A percentile compares a stretch with the other conserved stretches of the same genome.
Evolutionary conservation across 2,888 invertebrate species (phyloP).

Genomic region (Stegana nigrithorax): DNA sequence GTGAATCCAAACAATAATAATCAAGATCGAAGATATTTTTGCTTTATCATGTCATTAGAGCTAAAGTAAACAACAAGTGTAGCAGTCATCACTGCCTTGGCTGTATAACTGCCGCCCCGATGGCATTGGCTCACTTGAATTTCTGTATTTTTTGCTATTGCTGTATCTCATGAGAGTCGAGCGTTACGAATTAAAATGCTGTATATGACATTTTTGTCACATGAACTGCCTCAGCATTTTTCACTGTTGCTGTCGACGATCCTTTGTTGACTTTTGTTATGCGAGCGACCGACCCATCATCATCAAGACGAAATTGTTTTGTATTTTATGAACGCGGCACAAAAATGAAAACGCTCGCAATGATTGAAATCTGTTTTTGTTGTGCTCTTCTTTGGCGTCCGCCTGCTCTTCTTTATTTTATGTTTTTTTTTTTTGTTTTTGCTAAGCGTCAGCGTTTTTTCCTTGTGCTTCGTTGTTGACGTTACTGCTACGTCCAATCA

Average conservation of each 20-base stretch:
- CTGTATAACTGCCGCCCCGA: too few relatives aligned
- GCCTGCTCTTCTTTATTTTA: too few relatives aligned
- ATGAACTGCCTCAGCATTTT: slow-evolving; percentile 38
- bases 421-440: too few relatives aligned
- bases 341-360: slow-evolving; percentile 18
- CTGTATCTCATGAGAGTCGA: too few relatives aligned
- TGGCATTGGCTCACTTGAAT: too few relatives aligned
- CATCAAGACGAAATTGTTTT: neutral
- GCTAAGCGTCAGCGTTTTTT: neutral
- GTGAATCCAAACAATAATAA: slow-evolving; percentile 40
- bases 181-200: slow-evolving; percentile 48
- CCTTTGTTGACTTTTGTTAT: neutral
- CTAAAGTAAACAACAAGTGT: slow-evolving; percentile 49
- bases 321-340: neutral
- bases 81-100: too few relatives aligned
- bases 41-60: slow-evolving; percentile 52
- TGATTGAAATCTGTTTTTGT: slow-evolving; percentile 26
- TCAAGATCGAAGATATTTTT: slow-evolving; percentile 30
- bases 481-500: neutral
- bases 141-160: too few relatives aligned
- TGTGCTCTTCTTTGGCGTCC: too few relatives aligned
- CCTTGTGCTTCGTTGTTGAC: neutral
- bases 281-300: neutral
- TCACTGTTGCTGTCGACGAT: neutral
- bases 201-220: slow-evolving; percentile 63